phyloP scores from a whole-genome alignment of 2,888 invertebrate species.

The Eupelmus urozonus region DNA sequence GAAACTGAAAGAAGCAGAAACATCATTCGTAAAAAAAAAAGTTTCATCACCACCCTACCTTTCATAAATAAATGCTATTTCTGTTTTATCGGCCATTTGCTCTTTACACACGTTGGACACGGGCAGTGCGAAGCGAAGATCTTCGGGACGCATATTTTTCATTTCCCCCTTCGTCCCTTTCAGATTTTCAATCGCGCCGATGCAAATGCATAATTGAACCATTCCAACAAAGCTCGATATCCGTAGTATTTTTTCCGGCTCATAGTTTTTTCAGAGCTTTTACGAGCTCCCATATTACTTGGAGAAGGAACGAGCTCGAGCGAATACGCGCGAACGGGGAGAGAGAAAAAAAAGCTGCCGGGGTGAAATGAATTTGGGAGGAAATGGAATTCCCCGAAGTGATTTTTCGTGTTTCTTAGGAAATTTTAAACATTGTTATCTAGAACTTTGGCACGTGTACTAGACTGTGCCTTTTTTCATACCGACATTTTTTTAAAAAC shows the following conservation, averaged over 20 bases:
- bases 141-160: background rate
- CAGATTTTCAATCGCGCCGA: background rate
- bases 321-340: background rate
- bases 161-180: no score
- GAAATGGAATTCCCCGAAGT: background rate
- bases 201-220: background rate
- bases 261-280: background rate
- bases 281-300: background rate
- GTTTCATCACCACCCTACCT: background rate
- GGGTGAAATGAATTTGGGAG: background rate
- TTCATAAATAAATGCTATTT: conserved; percentile 1
- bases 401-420: background rate
- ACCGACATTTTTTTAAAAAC: no score
- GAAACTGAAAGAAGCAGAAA: no score
- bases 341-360: background rate
- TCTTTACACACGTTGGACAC: background rate
- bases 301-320: background rate
- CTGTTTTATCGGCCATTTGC: background rate
- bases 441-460: background rate
- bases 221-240: background rate
- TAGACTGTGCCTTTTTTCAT: no score
- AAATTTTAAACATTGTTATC: background rate
- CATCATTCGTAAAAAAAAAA: no score
- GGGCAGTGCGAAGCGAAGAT: background rate
- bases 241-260: background rate